Percentiles rank a stretch among this genome's conserved stretches.
phyloP scores from a whole-genome alignment of 2,113 vertebrate species.

The Crocuta crocuta region DNA sequence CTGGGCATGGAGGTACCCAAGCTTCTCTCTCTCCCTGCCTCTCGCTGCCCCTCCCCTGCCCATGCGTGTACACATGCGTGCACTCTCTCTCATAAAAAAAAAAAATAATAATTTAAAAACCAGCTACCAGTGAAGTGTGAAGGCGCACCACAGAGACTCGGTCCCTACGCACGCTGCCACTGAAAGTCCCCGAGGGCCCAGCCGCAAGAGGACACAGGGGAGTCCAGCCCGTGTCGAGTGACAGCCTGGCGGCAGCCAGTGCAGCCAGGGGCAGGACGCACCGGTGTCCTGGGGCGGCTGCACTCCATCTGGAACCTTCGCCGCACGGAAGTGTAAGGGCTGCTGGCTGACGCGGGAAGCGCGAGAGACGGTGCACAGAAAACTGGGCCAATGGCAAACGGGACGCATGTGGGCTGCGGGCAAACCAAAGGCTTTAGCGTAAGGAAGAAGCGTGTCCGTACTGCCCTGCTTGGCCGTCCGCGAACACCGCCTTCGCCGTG shows the following conservation, averaged over 20 bases:
- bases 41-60: too few species aligned
- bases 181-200: neutral
- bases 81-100: too few species aligned
- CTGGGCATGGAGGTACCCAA: too few species aligned
- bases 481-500: accelerated
- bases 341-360: neutral
- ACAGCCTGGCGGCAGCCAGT: neutral
- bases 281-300: neutral
- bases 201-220: too few species aligned
- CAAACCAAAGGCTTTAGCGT: neutral
- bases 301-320: too few species aligned
- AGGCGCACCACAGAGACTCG: neutral
- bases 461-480: neutral
- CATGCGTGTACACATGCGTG: too few species aligned
- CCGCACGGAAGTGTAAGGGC: neutral
- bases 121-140: accelerated
- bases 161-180: accelerated
- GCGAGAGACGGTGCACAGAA: neutral
- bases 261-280: accelerated
- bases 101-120: neutral
- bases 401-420: neutral
- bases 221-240: accelerated
- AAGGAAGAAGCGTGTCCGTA: neutral
- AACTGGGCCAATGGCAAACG: neutral
- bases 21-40: too few species aligned